Percentiles rank a stretch among this genome's conserved stretches.
phyloP scores from a whole-genome alignment of 2,888 invertebrate species.

The Drosophila robusta region DNA sequence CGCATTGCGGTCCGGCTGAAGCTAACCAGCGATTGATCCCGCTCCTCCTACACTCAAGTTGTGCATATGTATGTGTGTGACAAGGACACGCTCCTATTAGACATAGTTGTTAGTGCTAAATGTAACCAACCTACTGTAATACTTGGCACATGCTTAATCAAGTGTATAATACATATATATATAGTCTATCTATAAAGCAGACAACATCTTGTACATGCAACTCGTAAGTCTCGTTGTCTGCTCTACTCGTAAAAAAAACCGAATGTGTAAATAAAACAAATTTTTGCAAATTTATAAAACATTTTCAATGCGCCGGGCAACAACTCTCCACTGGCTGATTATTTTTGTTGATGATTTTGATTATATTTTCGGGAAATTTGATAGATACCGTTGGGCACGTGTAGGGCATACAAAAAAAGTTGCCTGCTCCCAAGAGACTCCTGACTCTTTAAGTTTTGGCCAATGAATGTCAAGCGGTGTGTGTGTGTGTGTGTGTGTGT shows the following conservation, averaged over 20 bases:
- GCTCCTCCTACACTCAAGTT: slow-evolving; percentile 36
- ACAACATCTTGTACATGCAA: slow-evolving; percentile 58
- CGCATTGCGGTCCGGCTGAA: slow-evolving; percentile 90
- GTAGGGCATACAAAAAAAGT: slow-evolving; percentile 23
- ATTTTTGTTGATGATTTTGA: slow-evolving; percentile 7
- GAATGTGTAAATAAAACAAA: slow-evolving; percentile 73
- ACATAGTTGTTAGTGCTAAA: slow-evolving; percentile 34
- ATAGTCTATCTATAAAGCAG: slow-evolving; percentile 16
- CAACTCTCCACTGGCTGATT: no score
- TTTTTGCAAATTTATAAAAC: slow-evolving; percentile 66
- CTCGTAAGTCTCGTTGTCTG: slow-evolving; percentile 49
- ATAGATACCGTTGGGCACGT: slow-evolving; percentile 44
- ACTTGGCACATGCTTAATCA: slow-evolving; percentile 54
- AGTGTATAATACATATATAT: slow-evolving; percentile 40
- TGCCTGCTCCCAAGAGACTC: background rate
- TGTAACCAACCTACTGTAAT: slow-evolving; percentile 35
- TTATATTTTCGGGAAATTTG: slow-evolving; percentile 41
- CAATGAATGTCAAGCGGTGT: slow-evolving; percentile 41
- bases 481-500: slow-evolving; percentile 6
- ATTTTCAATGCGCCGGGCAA: slow-evolving; percentile 27
- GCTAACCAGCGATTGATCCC: slow-evolving; percentile 87
- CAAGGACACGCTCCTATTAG: slow-evolving; percentile 55
- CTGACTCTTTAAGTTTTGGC: slow-evolving; percentile 12
- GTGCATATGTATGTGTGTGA: slow-evolving; percentile 50
- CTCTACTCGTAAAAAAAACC: slow-evolving; percentile 46